Conservation (phyloP, 2,113 vertebrate species). For the Psittacula cyanocephala region DNA sequence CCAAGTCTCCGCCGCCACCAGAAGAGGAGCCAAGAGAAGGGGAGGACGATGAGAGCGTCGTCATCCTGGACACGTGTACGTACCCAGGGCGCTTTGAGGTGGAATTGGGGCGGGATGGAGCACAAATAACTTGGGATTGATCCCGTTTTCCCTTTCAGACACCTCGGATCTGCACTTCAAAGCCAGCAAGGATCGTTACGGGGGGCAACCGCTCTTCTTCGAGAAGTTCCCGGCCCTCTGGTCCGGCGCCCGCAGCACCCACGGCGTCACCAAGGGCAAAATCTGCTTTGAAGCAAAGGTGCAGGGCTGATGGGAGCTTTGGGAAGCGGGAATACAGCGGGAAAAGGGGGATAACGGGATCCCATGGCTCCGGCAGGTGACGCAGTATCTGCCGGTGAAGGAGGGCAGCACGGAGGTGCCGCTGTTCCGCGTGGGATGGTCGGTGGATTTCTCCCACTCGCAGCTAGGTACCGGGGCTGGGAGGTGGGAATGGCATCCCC, state of each 20-base stretch:
- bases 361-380: not conserved
- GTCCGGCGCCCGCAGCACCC: not conserved
- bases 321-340: not conserved
- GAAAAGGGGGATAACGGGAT: too few species aligned
- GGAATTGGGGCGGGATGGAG: rapidly evolving
- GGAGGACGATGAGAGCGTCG: not conserved
- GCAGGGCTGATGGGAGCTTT: not conserved
- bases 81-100: too few species aligned
- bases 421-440: not conserved
- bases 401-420: not conserved
- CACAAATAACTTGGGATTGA: too few species aligned
- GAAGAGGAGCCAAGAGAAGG: not conserved
- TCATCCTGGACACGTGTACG: not conserved
- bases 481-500: too few species aligned
- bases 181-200: not conserved
- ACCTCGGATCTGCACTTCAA: slow-evolving; percentile 12
- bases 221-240: not conserved
- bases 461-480: not conserved
- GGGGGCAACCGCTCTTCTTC: not conserved
- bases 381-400: not conserved
- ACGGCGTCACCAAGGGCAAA: not conserved
- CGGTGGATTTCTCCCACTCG: not conserved
- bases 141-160: not conserved
- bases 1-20: not conserved
- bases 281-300: slow-evolving; percentile 10